Base-by-base conservation (phyloP, 2,113 vertebrate species). In the Arothron firmamentum region DNA sequence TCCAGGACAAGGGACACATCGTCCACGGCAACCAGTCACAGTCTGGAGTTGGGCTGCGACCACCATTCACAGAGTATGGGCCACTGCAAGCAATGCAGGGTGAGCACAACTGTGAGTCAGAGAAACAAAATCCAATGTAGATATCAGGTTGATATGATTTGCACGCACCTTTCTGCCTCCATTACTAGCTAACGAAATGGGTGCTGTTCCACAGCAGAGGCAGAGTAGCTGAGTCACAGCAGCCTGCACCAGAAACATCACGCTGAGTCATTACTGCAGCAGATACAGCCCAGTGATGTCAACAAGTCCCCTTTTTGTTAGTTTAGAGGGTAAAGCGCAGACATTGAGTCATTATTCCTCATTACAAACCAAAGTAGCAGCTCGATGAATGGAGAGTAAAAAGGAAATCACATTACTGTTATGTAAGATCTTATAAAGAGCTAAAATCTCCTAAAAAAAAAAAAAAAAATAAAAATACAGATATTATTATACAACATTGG, bases 191-290 rank as follows among this genome's bases (percentile, higher is more conserved):
- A 5, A n/a, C 56, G 59, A 57, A 38, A 70, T 38, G 12, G 25
- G 38, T 59, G 67, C 77, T 69, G n/a, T 38, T 70, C 56, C 67
- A 6, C 68, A 69, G 74, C 78, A 77, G 69, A 72, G 68, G 61
- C 58, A 58, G 56, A 59, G 45, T 9, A 58, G 78, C 80, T 86
- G 85, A 87, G 59, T 84, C 83, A 87, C 49, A 57, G 70, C n/a
- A n/a, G 62, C 61, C 45, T 52, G 72, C 55, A 59, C 62, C 62
- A 50, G 64, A 67, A 77, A 75, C 17, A 76, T 52, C 41, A 55
- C 45, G 73, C 84, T 86, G 85, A 87, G 79, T 88, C 85, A 88
- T 75, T 64, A 74, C 53, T 80, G 80, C 84, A 77, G 79, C 71
- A 74, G 28, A 75, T 7, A 3, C 59, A 17, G 47, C 41, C 8